These are phyloP conservation scores for Nasua narica DNA, from an alignment of 2,797 vertebrate genomes.

Conservation along the genomic window DNA sequence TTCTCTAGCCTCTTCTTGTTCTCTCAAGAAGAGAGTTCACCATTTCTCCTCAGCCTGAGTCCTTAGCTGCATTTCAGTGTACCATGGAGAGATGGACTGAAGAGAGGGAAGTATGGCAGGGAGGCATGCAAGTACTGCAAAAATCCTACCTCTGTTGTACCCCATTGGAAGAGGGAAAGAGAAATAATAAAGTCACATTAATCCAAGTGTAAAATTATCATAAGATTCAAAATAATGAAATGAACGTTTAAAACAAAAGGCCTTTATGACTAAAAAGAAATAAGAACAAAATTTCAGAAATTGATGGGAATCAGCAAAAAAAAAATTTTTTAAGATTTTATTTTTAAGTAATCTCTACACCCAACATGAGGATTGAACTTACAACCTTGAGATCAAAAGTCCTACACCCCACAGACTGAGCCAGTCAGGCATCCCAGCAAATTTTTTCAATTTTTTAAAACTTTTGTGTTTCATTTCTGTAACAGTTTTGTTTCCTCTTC, in stretches of 20 bases:
- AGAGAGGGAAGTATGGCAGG: background rate
- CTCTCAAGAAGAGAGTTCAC: background rate
- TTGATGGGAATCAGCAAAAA: background rate
- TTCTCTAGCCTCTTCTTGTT: background rate
- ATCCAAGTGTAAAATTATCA: background rate
- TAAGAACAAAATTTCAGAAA: slow-evolving; percentile 19
- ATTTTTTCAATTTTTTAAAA: background rate
- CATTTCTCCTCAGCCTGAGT: background rate
- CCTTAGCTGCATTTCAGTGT: slow-evolving; percentile 50
- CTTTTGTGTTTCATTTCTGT: slow-evolving; percentile 4
- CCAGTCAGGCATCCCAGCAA: background rate
- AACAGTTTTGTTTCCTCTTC: slow-evolving; percentile 37
- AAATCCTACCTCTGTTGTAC: slow-evolving; percentile 25
- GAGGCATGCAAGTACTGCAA: slow-evolving; percentile 10
- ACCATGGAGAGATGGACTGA: slow-evolving; percentile 6
- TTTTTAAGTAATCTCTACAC: background rate
- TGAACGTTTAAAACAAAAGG: slow-evolving; percentile 17
- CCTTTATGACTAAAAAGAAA: background rate
- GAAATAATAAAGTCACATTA: background rate
- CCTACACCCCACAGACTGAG: background rate
- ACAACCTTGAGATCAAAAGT: background rate
- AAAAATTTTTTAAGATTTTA: background rate
- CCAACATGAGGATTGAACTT: background rate
- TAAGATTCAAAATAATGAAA: slow-evolving; percentile 39
- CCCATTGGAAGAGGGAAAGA: background rate